phyloP scores from a whole-genome alignment of 2,113 vertebrate genomes.

The Kobus ellipsiprymnus region DNA sequence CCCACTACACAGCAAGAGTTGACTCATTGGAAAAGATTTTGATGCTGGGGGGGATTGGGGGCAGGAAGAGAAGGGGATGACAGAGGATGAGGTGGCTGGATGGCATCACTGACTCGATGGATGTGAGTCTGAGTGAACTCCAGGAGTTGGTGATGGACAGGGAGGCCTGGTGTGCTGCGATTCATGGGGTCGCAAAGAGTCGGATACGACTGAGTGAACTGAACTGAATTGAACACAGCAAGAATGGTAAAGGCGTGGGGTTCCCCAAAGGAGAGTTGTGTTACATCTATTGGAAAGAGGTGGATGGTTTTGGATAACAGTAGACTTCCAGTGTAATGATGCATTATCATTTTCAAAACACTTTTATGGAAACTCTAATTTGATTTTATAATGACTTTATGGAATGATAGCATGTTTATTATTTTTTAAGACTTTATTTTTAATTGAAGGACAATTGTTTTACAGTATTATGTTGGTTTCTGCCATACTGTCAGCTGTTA shows the following conservation, averaged over 20 bases:
- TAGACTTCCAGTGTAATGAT: background rate
- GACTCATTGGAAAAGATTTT: too few relatives aligned
- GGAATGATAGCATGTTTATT: background rate
- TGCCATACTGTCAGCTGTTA: background rate
- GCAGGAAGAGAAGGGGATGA: too few relatives aligned
- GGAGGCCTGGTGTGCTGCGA: too few relatives aligned
- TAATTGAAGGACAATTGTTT: background rate
- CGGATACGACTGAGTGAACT: too few relatives aligned
- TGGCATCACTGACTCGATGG: too few relatives aligned
- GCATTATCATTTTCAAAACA: background rate
- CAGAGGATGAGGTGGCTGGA: too few relatives aligned
- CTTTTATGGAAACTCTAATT: background rate
- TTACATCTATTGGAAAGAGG: background rate
- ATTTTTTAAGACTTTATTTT: background rate
- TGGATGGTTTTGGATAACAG: background rate
- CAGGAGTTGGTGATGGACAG: too few relatives aligned
- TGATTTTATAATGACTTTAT: background rate
- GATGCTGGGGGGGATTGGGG: too few relatives aligned
- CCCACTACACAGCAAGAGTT: background rate
- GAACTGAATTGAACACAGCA: too few relatives aligned
- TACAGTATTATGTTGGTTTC: background rate
- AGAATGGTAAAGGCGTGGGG: background rate
- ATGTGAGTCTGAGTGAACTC: too few relatives aligned
- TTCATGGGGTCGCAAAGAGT: too few relatives aligned
- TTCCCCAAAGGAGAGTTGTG: background rate